phyloP scores from a whole-genome alignment of 1,140 invertebrate species.

The Muscidifurax raptorellus region DNA sequence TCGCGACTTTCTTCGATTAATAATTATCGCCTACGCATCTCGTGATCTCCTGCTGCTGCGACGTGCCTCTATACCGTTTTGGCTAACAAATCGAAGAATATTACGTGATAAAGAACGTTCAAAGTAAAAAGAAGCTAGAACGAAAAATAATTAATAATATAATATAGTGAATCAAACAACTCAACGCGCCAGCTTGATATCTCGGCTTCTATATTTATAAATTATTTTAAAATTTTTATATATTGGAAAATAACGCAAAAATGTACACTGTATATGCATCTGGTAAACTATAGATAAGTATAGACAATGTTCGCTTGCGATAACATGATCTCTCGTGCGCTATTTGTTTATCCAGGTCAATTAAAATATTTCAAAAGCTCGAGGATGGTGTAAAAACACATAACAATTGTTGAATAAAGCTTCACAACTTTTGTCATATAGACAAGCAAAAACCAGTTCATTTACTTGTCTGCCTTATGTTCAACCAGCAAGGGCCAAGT shows the following conservation, averaged over 20 bases:
- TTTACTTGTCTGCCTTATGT: too few species aligned
- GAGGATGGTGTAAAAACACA: too few species aligned
- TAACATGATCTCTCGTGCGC: slow-evolving; percentile 19
- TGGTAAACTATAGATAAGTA: background rate
- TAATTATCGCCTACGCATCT: background rate
- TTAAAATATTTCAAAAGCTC: background rate
- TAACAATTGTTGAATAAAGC: too few species aligned
- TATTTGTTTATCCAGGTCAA: background rate
- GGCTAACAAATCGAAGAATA: background rate
- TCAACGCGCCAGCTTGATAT: slow-evolving; percentile 7
- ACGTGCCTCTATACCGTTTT: slow-evolving; percentile 28
- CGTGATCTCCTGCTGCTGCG: slow-evolving; percentile 26
- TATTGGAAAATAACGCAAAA: slow-evolving; percentile 47
- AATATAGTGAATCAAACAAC: slow-evolving; percentile 30
- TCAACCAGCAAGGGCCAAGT: background rate
- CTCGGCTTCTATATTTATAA: slow-evolving; percentile 48
- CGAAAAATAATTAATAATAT: background rate
- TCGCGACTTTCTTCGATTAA: background rate
- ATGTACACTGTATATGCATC: slow-evolving; percentile 32
- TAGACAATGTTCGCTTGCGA: slow-evolving; percentile 35
- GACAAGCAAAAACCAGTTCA: too few species aligned
- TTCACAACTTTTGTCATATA: too few species aligned
- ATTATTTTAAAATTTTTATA: slow-evolving; percentile 50
- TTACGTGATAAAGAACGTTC: background rate
- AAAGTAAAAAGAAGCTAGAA: background rate